phyloP scores from a whole-genome alignment of 2,113 vertebrate species.

The Oryzias curvinotus region DNA sequence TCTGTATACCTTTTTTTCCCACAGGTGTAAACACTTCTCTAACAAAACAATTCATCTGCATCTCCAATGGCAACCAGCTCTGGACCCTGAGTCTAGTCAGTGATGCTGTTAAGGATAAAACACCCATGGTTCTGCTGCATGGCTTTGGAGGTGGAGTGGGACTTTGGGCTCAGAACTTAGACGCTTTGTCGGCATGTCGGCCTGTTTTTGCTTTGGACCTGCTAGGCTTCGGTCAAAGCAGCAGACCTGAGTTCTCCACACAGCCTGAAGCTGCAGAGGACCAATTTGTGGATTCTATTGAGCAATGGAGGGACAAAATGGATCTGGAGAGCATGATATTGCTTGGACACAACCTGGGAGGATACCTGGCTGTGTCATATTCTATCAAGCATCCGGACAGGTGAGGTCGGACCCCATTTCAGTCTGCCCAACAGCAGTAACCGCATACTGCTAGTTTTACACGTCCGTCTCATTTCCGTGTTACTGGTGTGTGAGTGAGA shows the following conservation, averaged over 20 bases:
- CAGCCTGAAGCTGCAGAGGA: constrained; percentile 85
- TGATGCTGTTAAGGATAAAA: constrained; percentile 71
- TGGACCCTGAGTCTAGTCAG: constrained; percentile 87
- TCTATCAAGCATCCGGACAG: constrained; percentile 86
- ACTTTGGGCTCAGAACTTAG: constrained; percentile 94
- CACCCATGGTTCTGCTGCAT: constrained; percentile 90
- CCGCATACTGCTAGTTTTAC: too few relatives aligned
- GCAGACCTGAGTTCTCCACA: constrained; percentile 83
- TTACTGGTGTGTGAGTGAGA: too few relatives aligned
- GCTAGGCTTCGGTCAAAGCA: constrained; percentile 94
- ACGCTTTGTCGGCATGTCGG: constrained; percentile 82
- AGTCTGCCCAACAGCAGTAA: too few relatives aligned
- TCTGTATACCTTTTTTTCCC: constrained; percentile 26
- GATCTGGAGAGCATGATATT: constrained; percentile 88
- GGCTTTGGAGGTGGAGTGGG: constrained; percentile 94
- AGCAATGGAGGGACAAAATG: constrained; percentile 87
- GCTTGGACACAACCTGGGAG: constrained; percentile 94
- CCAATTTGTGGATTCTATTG: constrained; percentile 93
- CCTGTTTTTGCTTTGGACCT: constrained; percentile 90
- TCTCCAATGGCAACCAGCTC: constrained; percentile 84
- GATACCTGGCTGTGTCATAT: constrained; percentile 90
- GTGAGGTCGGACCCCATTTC: constrained; percentile 66
- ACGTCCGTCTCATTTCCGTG: too few relatives aligned
- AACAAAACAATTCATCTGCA: constrained; percentile 79
- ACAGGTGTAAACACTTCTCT: constrained; percentile 83